Conservation (phyloP, 2,797 vertebrate species). For the Pitangus sulphuratus region DNA sequence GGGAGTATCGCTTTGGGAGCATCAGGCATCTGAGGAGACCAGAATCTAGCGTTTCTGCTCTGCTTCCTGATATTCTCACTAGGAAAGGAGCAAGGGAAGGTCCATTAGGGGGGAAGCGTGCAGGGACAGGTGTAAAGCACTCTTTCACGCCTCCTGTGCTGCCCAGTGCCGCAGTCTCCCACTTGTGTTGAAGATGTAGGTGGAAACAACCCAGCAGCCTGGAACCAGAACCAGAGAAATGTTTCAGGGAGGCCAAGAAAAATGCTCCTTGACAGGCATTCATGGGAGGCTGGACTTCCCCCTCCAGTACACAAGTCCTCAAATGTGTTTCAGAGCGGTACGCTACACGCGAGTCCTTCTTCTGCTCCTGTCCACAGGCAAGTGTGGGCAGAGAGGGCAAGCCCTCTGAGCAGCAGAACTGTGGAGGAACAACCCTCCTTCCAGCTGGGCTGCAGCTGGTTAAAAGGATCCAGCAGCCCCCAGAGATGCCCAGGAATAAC, state of each 20-base stretch:
- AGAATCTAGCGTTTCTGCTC: background rate
- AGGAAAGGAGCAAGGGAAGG: background rate
- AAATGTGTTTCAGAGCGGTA: background rate
- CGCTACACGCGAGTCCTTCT: fast-evolving
- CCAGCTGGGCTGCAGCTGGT: background rate
- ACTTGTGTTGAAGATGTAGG: background rate
- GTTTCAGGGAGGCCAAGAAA: background rate
- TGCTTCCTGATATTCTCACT: background rate
- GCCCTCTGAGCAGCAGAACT: background rate
- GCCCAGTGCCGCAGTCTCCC: background rate
- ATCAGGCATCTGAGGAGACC: background rate
- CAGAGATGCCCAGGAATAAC: background rate
- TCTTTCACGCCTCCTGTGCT: background rate
- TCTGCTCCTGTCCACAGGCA: background rate
- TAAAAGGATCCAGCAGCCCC: background rate
- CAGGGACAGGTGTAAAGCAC: background rate
- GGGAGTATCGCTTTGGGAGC: background rate
- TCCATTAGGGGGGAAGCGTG: background rate
- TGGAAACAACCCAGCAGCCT: background rate
- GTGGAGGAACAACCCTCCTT: background rate
- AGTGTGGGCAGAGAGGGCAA: background rate
- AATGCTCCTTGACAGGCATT: background rate
- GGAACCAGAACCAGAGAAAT: background rate
- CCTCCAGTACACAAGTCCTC: background rate
- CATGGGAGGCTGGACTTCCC: background rate